These are phyloP conservation scores for Lysandra bellargus DNA, from an alignment of 2,888 invertebrate genomes.

Conservation along the genomic window DNA sequence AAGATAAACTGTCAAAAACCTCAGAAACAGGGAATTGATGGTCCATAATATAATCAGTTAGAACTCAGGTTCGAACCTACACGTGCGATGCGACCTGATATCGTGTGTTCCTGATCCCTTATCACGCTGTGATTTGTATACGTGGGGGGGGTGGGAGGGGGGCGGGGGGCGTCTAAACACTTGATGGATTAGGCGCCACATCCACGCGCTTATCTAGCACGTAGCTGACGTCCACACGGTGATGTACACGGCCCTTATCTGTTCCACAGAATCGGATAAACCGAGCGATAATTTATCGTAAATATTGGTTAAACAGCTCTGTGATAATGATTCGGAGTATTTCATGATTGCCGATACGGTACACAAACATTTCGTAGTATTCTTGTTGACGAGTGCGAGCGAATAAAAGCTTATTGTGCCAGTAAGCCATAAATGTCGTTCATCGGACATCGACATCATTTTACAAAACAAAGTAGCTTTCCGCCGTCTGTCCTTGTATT, in stretches of 20 bases:
- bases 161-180: conserved; percentile 24
- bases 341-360: neutral
- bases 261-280: conserved; percentile 43
- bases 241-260: conserved; percentile 40
- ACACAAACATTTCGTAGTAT: conserved; percentile 13
- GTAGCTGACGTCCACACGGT: conserved; percentile 35
- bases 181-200: conserved; percentile 36
- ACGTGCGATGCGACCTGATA: neutral
- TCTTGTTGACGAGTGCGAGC: neutral
- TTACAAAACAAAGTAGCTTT: no score
- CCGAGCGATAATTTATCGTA: conserved; percentile 24
- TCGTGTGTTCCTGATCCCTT: neutral
- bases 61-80: neutral
- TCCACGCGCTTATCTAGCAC: conserved; percentile 31
- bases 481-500: no score
- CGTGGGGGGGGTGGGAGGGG: neutral
- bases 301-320: conserved; percentile 12
- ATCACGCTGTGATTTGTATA: conserved; percentile 19
- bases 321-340: conserved; percentile 19
- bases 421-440: neutral
- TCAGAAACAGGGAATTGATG: neutral
- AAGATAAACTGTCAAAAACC: no score
- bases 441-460: no score
- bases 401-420: neutral
- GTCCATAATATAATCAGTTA: neutral